Evolutionary conservation across 1,140 invertebrate genomes (phyloP), one percentile per base, ranked within the genome.

Genomic region (Galendromus occidentalis): DNA sequence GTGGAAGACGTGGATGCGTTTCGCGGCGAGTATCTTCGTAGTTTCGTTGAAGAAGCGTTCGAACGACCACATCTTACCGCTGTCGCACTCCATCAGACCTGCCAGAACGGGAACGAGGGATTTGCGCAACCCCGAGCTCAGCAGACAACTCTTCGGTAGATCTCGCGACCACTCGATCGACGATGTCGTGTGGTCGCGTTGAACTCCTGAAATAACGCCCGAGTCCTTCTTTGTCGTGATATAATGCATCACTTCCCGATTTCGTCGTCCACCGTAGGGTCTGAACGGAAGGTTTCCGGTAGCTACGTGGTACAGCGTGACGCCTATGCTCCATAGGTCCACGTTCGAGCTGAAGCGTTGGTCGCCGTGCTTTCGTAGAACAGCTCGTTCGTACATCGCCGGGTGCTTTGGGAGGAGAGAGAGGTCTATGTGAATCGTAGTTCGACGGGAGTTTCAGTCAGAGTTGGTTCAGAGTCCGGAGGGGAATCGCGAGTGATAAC

Each of bases 261-360:
- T 95, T 71, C 86, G 83, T 17, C 92, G 78, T 0, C 92, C 92
- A 0, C 91, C 91, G 77, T 85, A 93, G 0, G 92, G 91, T 68
- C 78, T 80, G 73, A 96, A 97, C 6, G 92, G 92, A 55, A 96
- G 77, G 73, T 90, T 86, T 0, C 91, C 91, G 1, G 91, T 95
- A 0, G 91, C 91, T 5, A 94, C 89, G 75, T 97, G 91, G 73
- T 92, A 97, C 1, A 95, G 75, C 0, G 92, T 96, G 0, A 96
- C 92, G 29, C 91, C 92, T 69, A 95, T 91, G 1, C 89, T 93
- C 91, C 92, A 97, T 17, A 97, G 77, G 77, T 97, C 92, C 29
- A 81, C 91, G 30, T 88, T 90, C 0, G 89, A 90, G 12, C 86
- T 86, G 79, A 95, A 95, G 29, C 86, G 87, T 75, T 91, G 88